phyloP scores from a whole-genome alignment of 1,140 invertebrate species.

The Diabrotica undecimpunctata region DNA sequence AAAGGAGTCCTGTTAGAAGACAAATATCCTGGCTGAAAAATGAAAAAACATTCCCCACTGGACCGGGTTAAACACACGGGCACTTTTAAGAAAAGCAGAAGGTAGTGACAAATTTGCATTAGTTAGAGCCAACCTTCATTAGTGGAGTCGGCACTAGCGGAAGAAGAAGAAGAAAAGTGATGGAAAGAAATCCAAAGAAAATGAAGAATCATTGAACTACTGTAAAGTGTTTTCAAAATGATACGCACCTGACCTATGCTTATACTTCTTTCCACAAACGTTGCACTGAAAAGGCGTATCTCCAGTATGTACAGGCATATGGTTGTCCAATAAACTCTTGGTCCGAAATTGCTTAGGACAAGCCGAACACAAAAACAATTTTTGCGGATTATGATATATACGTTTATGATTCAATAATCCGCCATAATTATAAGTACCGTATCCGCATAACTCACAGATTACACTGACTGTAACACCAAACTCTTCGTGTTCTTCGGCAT shows the following conservation, averaged over 20 bases:
- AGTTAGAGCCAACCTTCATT: too few species aligned
- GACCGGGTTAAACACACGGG: too few species aligned
- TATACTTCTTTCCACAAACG: constrained; percentile 26
- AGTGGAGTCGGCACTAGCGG: too few species aligned
- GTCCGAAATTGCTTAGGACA: constrained; percentile 24
- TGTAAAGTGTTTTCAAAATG: neutral
- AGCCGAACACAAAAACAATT: constrained; percentile 21
- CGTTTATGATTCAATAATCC: constrained; percentile 1
- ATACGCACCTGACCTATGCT: constrained; percentile 1
- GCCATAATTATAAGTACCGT: neutral
- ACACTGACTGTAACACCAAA: neutral
- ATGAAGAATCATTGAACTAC: neutral
- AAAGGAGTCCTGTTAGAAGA: too few species aligned
- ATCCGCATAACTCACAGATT: constrained; percentile 3
- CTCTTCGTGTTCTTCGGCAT: constrained; percentile 8
- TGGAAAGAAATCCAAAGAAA: too few species aligned
- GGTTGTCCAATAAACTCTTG: constrained; percentile 28
- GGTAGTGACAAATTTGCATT: too few species aligned
- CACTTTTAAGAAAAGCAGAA: too few species aligned
- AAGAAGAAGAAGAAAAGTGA: too few species aligned
- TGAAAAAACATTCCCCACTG: too few species aligned
- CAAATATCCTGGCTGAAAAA: too few species aligned
- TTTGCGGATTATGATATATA: constrained; percentile 23
- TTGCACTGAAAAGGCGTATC: constrained; percentile 35
- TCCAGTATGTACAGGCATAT: constrained; percentile 35